Evolutionary conservation across 2,888 invertebrate species (phyloP).

Genomic region (Homarus gammarus): DNA sequence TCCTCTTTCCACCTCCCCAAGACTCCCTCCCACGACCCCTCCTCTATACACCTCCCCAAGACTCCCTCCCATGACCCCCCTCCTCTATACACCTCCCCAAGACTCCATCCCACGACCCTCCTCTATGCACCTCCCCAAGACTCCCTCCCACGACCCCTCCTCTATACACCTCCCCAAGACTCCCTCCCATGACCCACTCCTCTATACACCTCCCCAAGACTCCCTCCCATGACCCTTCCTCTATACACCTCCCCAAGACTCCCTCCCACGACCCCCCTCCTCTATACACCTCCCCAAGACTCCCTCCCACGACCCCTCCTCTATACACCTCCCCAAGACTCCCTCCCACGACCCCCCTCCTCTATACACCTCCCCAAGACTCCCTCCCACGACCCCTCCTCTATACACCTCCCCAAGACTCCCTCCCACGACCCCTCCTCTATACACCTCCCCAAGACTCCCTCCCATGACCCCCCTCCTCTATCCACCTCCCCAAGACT

Average conservation of each 20-base stretch:
- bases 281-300: too few species aligned
- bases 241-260: background rate
- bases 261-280: background rate
- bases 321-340: background rate
- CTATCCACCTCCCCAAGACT: background rate
- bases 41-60: background rate
- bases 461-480: too few species aligned
- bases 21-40: too few species aligned
- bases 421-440: too few species aligned
- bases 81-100: background rate
- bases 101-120: background rate
- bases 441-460: too few species aligned
- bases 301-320: background rate
- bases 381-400: too few species aligned
- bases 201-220: background rate
- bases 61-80: background rate
- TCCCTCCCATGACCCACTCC: background rate
- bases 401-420: too few species aligned
- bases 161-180: background rate
- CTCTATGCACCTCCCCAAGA: background rate
- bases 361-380: too few species aligned
- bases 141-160: background rate
- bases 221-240: background rate
- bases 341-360: background rate
- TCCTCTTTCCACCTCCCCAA: too few species aligned